Percentiles rank a stretch among this genome's conserved stretches.
These are phyloP conservation scores for Dynastes hyllus DNA, from an alignment of 2,888 invertebrate species.

Conservation along the genomic window DNA sequence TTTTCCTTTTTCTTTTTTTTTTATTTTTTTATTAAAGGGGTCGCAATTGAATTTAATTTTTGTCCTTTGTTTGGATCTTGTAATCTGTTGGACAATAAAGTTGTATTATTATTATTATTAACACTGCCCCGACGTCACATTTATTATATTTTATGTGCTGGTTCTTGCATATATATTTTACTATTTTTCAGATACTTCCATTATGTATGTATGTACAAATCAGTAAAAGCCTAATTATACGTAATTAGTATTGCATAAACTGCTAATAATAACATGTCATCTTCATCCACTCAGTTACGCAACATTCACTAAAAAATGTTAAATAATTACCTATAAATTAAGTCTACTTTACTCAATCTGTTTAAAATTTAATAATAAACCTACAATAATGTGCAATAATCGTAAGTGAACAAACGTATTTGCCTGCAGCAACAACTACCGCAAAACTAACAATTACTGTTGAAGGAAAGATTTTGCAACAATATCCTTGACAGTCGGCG, in stretches of 20 bases:
- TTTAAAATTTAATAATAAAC: slow-evolving; percentile 5
- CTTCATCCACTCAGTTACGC: background rate
- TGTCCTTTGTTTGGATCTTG: too few species aligned
- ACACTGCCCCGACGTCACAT: too few species aligned
- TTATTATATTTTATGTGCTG: too few species aligned
- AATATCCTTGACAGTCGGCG: slow-evolving; percentile 27
- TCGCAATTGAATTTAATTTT: too few species aligned
- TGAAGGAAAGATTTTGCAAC: slow-evolving; percentile 22
- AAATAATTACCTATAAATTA: background rate
- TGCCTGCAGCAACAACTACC: background rate
- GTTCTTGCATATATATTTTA: too few species aligned
- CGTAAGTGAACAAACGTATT: slow-evolving; percentile 10
- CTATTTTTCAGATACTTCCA: too few species aligned
- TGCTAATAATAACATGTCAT: background rate
- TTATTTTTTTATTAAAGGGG: too few species aligned
- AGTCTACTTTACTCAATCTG: background rate
- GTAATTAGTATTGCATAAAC: background rate
- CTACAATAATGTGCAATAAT: background rate
- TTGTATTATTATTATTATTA: too few species aligned
- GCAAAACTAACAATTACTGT: slow-evolving; percentile 23
- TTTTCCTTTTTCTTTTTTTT: too few species aligned
- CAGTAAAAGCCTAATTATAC: too few species aligned
- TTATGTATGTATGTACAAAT: too few species aligned
- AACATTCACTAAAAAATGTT: background rate
- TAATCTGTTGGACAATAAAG: too few species aligned